Base-by-base conservation (phyloP, 2,888 invertebrate species). In the Campoplex capitator region DNA sequence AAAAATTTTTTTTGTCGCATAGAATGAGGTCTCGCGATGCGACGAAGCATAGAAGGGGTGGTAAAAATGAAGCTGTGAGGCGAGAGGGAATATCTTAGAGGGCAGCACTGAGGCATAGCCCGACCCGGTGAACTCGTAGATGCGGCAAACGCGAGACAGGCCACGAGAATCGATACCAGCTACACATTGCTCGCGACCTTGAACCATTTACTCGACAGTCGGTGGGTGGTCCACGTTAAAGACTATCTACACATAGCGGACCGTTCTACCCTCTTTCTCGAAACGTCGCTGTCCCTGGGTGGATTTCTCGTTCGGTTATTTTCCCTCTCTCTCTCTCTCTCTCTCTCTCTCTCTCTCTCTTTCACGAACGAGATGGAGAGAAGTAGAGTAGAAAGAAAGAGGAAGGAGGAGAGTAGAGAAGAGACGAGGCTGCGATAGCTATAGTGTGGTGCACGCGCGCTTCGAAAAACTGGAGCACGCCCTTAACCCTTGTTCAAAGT, bases 171-270 rank as follows among this genome's bases (percentile, higher is more conserved):
- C 93, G 91, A 93, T 93, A 92, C 81, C 62, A 48, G 65, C 83
- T 71, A 65, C 71, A 56, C 80, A 54, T 67, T 38, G 56, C 67
- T 75, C 48, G 84, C 89, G 91, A 93, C 93, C 93, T 93, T 93
- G 93, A 92, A 91, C 93, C 89, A 92, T 92, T 93, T 93, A 90
- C 89, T 48, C 89, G 70, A 58, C 78, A 75, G 58, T 79, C 80
- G 77, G 84, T 74, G 79, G 74, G 75, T 73, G 58, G 83, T 65
- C 77, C 77, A 70, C 74, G 73, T 58, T 78, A 74, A 51, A 81
- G 74, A 80, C 79, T 83, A 80, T 71, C 65, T 54, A 13, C 51
- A 23, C 23, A 23, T 23, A 28, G 18, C 38, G 62, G 13, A 32
- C 62, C 51, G 54, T n/a, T 65, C 42, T 76, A 32, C 78, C 70